Conservation (phyloP, 2,113 vertebrate species). For the Myodes glareolus region DNA sequence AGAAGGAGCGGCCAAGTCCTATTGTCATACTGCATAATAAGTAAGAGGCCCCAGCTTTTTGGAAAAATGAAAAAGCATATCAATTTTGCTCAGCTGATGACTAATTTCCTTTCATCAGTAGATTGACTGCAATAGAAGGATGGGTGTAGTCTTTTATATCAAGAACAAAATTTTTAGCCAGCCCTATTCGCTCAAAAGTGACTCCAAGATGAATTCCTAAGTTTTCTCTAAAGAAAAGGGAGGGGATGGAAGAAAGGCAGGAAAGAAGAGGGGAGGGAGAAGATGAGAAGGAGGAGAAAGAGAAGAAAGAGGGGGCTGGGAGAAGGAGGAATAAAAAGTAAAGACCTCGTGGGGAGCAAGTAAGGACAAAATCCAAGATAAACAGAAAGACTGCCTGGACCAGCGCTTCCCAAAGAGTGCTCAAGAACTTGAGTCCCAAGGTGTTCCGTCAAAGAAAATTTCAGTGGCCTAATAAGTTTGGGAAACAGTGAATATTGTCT, state of each 20-base stretch:
- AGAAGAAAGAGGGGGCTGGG: neutral
- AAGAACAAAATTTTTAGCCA: neutral
- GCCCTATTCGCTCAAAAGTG: neutral
- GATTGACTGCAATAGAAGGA: neutral
- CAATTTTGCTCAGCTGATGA: neutral
- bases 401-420: neutral
- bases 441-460: neutral
- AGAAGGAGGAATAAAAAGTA: neutral
- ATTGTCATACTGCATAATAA: neutral
- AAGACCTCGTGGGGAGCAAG: neutral
- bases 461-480: neutral
- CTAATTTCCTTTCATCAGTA: neutral
- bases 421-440: neutral
- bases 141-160: neutral
- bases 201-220: neutral
- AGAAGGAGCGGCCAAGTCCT: neutral
- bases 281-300: neutral
- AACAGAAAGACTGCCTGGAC: neutral
- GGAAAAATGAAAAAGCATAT: slow-evolving; percentile 1
- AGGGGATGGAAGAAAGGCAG: neutral
- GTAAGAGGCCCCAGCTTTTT: neutral
- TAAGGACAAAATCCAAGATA: neutral
- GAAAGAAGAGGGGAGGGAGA: too few species aligned
- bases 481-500: neutral
- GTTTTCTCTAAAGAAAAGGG: neutral